phyloP scores from a whole-genome alignment of 2,888 invertebrate species.

The Clitarchus hookeri region DNA sequence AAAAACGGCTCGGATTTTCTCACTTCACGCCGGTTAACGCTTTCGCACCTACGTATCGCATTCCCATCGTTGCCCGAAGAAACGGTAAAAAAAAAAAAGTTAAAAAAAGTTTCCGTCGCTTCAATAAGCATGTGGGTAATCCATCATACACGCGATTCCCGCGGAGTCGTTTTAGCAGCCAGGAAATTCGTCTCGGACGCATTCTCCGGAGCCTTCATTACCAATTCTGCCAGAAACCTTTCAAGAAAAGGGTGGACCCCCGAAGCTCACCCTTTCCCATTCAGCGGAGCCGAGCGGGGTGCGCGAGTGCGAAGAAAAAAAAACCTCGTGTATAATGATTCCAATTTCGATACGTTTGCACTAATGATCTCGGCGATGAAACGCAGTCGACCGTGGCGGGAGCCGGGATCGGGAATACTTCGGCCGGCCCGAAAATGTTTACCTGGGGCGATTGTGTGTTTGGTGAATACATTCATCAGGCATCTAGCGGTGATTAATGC shows the following conservation, averaged over 20 bases:
- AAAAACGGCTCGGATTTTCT: background rate
- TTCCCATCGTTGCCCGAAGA: background rate
- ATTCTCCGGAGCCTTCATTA: background rate
- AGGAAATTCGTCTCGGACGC: background rate
- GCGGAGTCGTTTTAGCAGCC: background rate
- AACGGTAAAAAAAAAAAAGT: background rate
- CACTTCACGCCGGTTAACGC: background rate
- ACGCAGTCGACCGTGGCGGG: background rate
- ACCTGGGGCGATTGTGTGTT: background rate
- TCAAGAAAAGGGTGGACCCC: background rate
- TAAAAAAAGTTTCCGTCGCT: background rate
- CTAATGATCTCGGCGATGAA: conserved; percentile 8
- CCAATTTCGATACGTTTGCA: conserved; percentile 6
- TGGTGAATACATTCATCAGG: conserved; percentile 8
- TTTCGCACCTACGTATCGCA: background rate
- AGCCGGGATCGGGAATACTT: background rate
- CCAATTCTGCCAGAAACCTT: background rate
- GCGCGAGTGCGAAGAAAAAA: background rate
- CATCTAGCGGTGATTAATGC: background rate
- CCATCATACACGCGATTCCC: background rate
- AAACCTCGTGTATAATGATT: background rate
- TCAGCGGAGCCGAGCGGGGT: background rate
- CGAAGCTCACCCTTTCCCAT: background rate
- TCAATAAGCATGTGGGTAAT: background rate
- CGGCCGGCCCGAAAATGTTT: background rate